Base-by-base conservation (phyloP, 2,797 vertebrate species). In the Bradypodion pumilum region DNA sequence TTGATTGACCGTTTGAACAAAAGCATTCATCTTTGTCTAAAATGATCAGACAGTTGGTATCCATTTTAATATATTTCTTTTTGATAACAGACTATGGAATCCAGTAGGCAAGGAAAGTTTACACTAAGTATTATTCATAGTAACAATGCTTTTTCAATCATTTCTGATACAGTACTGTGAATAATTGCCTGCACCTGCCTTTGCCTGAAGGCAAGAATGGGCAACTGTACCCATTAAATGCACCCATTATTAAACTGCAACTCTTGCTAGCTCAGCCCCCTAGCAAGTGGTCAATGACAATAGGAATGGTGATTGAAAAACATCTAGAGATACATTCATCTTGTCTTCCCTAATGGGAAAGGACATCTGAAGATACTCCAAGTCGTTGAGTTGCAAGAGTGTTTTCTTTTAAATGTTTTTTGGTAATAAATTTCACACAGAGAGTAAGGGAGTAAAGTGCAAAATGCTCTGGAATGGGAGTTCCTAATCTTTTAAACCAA, bases 21-120 rank as follows among this genome's bases (percentile, higher is more conserved):
- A 78, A 56, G 8, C 10, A 62, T 49, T 60, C 27, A 69, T 70
- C 66, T 84, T 59, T 72, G 59, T 68, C 8, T 60, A 60, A 68
- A 74, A 60, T 23, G 27, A 21, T 72, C 72, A 75, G 37, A 27
- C 32, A 75, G 63, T 69, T 62, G 59, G 60, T 80, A 49, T 59
- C 49, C 62, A 68, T 60, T 29, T 10, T 37, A 49, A 37, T 82
- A 37, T 74, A 25, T 23, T 13, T 46, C 46, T 74, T n/a, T n/a
- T 59, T 65, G 66, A 80, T 59, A 74, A 74, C 8, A 66, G 37
- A 56, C 56, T 37, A 42, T 68, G 62, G 69, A 66, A 80, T 46
- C n/a, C 40, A 68, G 29, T 80, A 59, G 70, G 68, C 63, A 60
- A 42, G 74, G 32, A 44, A 85, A 68, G n/a, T 16, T 80, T 81